Evolutionary conservation across 2,888 invertebrate species (phyloP), one percentile per base, ranked within the genome.

Genomic region (Rutpela maculata): DNA sequence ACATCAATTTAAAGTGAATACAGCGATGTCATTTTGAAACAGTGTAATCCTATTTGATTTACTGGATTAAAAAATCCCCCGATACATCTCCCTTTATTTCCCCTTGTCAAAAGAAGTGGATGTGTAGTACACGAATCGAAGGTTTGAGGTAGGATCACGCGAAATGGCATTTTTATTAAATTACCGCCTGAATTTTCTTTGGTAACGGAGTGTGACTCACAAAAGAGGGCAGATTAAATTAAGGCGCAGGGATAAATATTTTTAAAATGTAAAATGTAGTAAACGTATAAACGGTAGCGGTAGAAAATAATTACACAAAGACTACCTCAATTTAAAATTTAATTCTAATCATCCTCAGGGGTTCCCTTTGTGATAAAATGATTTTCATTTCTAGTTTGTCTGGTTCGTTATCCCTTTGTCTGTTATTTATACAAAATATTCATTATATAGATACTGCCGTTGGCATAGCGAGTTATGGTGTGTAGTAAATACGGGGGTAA

Each of bases 111-210:
- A 50, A 59, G 59, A 12, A 59, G 15, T 59, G 12, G 18, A 57
- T 57, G 18, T 57, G 12, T 57, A 57, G 19, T 18, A 59, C 19
- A 59, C 59, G 22, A 11, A 59, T 1, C 19, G 59, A 19, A 10
- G 59, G 19, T 55, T 43, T 65, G 67, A 55, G n/a, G 38, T 12
- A 22, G 55, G 50, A 26, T 55, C 67, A 50, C 55, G 67, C 67
- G n/a, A 67, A 55, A 67, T 31, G 67, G 26, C 67, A 22, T 67
- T 67, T 67, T 67, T 56, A 67, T 67, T 26, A 55, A 19, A 31
- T 67, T 55, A 56, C 55, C n/a, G 11, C 18, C 35, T 43, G 19
- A 66, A 59, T 59, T 18, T 19, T 19, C 19, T 19, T 57, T 59
- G 59, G 12, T 19, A 19, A 22, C 0, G 1, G 59, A 11, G 11